A percentile compares a stretch with the other conserved stretches of the same genome.
These are phyloP conservation scores for Sphaerophoria taeniata DNA, from an alignment of 2,888 invertebrate species.

Conservation along the genomic window DNA sequence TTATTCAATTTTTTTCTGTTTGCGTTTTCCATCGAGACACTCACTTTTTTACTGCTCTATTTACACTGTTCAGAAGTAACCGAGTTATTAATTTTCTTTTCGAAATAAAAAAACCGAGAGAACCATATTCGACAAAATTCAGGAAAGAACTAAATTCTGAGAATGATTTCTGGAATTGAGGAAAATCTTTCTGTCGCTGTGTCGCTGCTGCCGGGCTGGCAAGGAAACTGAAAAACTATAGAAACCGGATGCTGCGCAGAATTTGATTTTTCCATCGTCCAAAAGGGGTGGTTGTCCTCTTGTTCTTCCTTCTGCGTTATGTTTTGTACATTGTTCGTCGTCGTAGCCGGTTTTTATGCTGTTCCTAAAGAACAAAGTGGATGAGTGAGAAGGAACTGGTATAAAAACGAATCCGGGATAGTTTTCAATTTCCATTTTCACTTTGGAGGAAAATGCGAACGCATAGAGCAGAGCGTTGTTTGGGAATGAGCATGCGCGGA, in stretches of 20 bases:
- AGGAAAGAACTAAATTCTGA: slow-evolving; percentile 61
- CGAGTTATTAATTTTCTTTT: slow-evolving; percentile 33
- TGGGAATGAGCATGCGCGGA: slow-evolving; percentile 60
- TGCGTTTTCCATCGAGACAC: not conserved
- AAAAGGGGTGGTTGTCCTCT: slow-evolving; percentile 65
- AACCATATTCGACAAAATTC: slow-evolving; percentile 62
- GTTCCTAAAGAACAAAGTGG: slow-evolving; percentile 27
- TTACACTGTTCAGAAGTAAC: no score
- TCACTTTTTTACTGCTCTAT: no score
- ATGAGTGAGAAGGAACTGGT: slow-evolving; percentile 50
- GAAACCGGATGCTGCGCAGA: slow-evolving; percentile 71
- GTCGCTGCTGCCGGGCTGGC: slow-evolving; percentile 16
- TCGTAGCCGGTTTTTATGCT: not conserved
- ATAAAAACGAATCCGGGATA: slow-evolving; percentile 55
- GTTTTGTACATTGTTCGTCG: slow-evolving; percentile 20
- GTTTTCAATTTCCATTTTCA: slow-evolving; percentile 28
- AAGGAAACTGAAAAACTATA: slow-evolving; percentile 28
- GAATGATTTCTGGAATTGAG: slow-evolving; percentile 15
- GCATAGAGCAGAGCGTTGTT: not conserved
- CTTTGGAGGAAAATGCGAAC: slow-evolving; percentile 24
- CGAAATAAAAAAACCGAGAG: slow-evolving; percentile 28
- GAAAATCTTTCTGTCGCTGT: slow-evolving; percentile 35
- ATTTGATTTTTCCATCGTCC: slow-evolving; percentile 13
- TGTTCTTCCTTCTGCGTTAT: not conserved
- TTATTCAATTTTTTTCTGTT: slow-evolving; percentile 15